Conservation (phyloP, 2,888 invertebrate genomes). For the Oxytorus armatus region DNA sequence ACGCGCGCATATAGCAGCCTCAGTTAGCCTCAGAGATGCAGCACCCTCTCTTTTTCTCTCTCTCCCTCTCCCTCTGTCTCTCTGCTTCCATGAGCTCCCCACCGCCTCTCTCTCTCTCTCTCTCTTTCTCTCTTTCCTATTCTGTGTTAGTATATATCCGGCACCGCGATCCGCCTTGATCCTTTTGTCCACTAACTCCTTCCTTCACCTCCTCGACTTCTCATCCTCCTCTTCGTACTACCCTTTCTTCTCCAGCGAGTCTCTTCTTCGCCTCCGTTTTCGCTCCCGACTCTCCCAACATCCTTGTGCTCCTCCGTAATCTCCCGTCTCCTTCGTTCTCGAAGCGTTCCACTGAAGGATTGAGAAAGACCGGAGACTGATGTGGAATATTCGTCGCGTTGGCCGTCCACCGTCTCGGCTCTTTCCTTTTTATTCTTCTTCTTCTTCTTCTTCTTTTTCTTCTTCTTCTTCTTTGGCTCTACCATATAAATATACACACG, state of each 20-base stretch:
- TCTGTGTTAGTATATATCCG: slow-evolving; percentile 30
- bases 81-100: slow-evolving; percentile 41
- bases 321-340: slow-evolving; percentile 19
- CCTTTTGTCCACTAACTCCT: slow-evolving; percentile 61
- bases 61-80: slow-evolving; percentile 50
- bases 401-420: slow-evolving; percentile 30
- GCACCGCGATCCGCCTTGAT: slow-evolving; percentile 55
- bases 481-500: slow-evolving; percentile 42
- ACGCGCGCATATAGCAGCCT: slow-evolving; percentile 50
- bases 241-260: slow-evolving; percentile 50
- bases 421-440: slow-evolving; percentile 12
- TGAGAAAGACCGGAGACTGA: slow-evolving; percentile 8
- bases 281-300: slow-evolving; percentile 36
- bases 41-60: slow-evolving; percentile 67
- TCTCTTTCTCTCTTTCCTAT: slow-evolving; percentile 4
- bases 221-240: slow-evolving; percentile 54
- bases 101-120: slow-evolving; percentile 64
- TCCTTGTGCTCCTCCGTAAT: slow-evolving; percentile 36
- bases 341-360: slow-evolving; percentile 51
- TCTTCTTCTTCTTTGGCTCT: slow-evolving; percentile 22
- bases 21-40: slow-evolving; percentile 31
- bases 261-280: slow-evolving; percentile 21
- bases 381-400: slow-evolving; percentile 43
- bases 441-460: slow-evolving; percentile 4
- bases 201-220: slow-evolving; percentile 52